Conservation (phyloP, 2,797 vertebrate species). For the Morus bassanus region DNA sequence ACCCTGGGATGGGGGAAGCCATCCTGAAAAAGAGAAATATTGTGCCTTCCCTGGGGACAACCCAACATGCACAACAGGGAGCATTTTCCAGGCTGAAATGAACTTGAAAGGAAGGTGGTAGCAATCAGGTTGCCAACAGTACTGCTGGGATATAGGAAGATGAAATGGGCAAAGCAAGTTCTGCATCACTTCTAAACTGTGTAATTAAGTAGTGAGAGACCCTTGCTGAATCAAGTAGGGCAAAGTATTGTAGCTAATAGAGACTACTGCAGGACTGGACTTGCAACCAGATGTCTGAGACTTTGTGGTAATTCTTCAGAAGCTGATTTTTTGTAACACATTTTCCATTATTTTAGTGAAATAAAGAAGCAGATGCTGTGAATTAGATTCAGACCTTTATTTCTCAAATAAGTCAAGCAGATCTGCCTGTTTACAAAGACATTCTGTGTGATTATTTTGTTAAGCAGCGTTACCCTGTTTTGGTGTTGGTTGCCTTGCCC, state of each 20-base stretch:
- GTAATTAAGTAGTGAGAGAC: not conserved
- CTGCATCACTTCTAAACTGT: not conserved
- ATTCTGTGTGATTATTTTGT: not conserved
- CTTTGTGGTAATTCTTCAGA: not conserved
- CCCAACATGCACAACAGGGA: not conserved
- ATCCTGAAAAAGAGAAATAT: not conserved
- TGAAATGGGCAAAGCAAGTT: not conserved
- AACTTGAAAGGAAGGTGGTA: not conserved
- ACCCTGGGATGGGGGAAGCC: not conserved
- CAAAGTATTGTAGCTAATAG: not conserved
- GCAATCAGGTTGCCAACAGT: not conserved
- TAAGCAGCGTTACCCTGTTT: not conserved
- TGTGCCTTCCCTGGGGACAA: not conserved
- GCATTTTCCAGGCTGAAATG: not conserved
- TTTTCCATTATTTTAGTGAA: not conserved
- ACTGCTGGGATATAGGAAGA: not conserved
- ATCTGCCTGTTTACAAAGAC: not conserved
- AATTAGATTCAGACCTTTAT: not conserved
- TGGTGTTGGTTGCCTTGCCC: not conserved
- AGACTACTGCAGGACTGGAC: not conserved
- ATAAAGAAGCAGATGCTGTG: not conserved
- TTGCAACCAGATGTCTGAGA: not conserved
- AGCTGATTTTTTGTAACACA: not conserved
- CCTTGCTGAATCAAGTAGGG: not conserved
- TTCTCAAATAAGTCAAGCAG: not conserved